Evolutionary conservation across 2,113 vertebrate species (phyloP), one percentile per base, ranked within the genome.

Genomic region (Sterrhoptilus dennistouni): DNA sequence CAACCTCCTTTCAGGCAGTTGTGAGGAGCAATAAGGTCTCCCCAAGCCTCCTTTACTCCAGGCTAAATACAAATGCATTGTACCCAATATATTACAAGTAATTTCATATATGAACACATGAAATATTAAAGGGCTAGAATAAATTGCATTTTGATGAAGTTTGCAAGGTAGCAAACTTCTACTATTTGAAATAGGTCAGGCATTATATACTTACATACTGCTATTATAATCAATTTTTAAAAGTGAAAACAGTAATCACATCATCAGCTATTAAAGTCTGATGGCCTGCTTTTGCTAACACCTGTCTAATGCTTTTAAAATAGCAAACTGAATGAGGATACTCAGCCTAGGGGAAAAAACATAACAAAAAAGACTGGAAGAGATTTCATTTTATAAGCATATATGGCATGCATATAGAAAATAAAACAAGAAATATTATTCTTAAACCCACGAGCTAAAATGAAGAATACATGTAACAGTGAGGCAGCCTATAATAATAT

Each of bases 231-330:
- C n/a, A 17, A 56, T 74, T 91, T 79, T 70, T 63, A 38, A 56
- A 95, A 87, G 61, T 61, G 64, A 94, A 91, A 96, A 81, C 74
- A 60, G 45, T 66, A 78, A 92, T 75, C 78, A 91, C 50, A 86
- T 23, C 66, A 72, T 64, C 65, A 87, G 79, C 89, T 95, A 24
- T 57, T 60, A 57, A 79, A 64, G 35, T 85, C 54, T 35, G 29
- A 93, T 7, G n/a, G 57, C 36, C 60, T 63, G 42, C 18, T 90
- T 95, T 70, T 94, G 75, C 59, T 69, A 81, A 85, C 69, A 69
- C 66, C 69, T 61, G n/a, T 33, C 69, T 90, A 92, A 76, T 53
- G 49, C 35, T 85, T 85, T 83, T 90, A 63, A 66, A 86, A 83
- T 24, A 88, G 50, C 47, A 69, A 93, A 93, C 3, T 50, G 18